phyloP scores from a whole-genome alignment of 2,888 invertebrate genomes.

The Laothoe populi region DNA sequence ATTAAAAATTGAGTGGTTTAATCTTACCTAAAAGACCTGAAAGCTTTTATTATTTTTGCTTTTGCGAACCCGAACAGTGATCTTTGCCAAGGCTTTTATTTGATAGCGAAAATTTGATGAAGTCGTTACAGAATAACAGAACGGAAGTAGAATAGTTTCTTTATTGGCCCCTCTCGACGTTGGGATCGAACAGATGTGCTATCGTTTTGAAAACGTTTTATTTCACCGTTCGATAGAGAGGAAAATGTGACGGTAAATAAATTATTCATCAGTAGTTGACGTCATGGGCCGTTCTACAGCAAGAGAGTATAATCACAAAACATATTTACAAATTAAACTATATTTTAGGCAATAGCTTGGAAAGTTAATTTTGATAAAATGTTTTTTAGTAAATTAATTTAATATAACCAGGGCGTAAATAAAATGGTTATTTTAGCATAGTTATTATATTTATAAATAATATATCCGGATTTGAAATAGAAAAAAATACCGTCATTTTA shows the following conservation, averaged over 20 bases:
- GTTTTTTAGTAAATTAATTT: no score
- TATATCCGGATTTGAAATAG: no score
- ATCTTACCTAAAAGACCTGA: constrained; percentile 13
- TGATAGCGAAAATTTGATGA: constrained; percentile 50
- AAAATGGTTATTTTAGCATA: no score
- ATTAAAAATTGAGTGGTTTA: constrained; percentile 1
- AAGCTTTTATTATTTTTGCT: constrained; percentile 34
- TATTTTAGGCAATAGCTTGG: neutral
- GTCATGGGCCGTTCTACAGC: neutral
- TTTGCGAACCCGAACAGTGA: constrained; percentile 35
- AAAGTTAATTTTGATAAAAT: neutral
- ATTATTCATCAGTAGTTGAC: constrained; percentile 38
- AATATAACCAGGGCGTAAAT: no score
- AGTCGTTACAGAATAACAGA: constrained; percentile 45
- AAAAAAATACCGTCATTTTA: no score
- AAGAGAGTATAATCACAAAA: neutral
- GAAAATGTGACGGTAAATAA: constrained; percentile 36
- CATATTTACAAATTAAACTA: constrained; percentile 17
- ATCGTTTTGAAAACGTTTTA: constrained; percentile 38
- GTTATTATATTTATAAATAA: no score
- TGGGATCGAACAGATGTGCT: constrained; percentile 48
- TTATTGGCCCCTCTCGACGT: constrained; percentile 50
- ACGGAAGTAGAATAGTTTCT: constrained; percentile 51
- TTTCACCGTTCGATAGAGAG: constrained; percentile 32
- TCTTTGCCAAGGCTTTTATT: constrained; percentile 36